Evolutionary conservation across 2,888 invertebrate species (phyloP), one percentile per base, ranked within the genome.

Genomic region (Torymus aiolomorphi): DNA sequence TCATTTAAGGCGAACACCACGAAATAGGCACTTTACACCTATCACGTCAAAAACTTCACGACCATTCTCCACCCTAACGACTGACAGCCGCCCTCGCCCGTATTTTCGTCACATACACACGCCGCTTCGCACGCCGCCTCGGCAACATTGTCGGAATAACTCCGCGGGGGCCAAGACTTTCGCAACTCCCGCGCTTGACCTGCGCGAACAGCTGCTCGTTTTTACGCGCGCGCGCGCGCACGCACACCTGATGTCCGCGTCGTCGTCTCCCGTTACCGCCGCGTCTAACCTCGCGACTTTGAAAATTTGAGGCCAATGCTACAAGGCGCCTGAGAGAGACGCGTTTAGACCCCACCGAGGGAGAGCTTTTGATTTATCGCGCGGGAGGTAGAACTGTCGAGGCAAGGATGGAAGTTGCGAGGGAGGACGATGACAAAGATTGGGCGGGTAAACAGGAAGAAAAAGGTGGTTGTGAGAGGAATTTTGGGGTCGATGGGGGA

Each of bases 271-370:
- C 74, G 71, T 69, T 70, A 59, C 20, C 62, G 71, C 57, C 57
- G 61, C 74, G 31, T 31, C 2, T 31, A 31, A 31, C 31, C 31
- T 31, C 31, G 76, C 79, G 82, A 80, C 82, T 80, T 82, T 82
- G 82, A 83, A 82, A 81, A 66, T 83, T 83, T 82, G 79, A 83
- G 83, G 81, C 83, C 82, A 83, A 82, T 83, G 83, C 80, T 82
- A 79, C 82, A 74, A 31, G 31, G 31, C 31, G 31, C 31, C 31
- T 31, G 31, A 31, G 31, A 31, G 31, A 31, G 31, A 3, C 31
- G 31, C 31, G 31, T 31, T 31, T 31, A 31, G 31, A 31, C 31
- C 8, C 31, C 31, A 5, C 31, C 8, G 31, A 31, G 24, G 3
- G 24, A 24, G 24, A 24, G 31, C 31, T 31, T 31, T 31, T 31